Evolutionary conservation across 2,113 vertebrate genomes (phyloP), one percentile per base, ranked within the genome.

Genomic region (Heterochromis multidens): DNA sequence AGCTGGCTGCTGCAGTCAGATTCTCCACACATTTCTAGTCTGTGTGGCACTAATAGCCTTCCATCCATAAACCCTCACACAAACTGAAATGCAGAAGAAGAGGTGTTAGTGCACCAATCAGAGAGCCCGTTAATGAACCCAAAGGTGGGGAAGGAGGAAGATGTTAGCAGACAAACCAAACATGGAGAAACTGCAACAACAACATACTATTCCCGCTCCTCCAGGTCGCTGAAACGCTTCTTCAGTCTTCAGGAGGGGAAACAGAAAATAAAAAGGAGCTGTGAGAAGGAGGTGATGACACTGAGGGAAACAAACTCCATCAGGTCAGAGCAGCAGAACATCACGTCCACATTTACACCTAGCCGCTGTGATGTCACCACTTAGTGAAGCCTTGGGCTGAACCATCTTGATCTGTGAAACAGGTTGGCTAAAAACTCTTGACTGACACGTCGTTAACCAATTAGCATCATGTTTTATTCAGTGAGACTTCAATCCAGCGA

Each of bases 181-280:
- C 81, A 83, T 21, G 62, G 80, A 77, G 33, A 80, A 89, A 61
- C n/a, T n/a, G 78, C 63, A 70, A 27, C 43, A 70, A 57, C 21
- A 52, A 96, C 97, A 93, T 99, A 99, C 98, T 99, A 99, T 97
- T 98, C 97, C 92, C 95, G 96, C 78, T 98, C 97, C 93, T 97
- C 97, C 94, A 86, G 91, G 60, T 87, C 63, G 52, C 84, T 93
- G 91, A 93, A 91, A 61, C 86, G 76, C 70, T 93, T 93, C 95
- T 93, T 95, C 83, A 91, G 88, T 92, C 95, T 96, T 95, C 65
- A 82, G 84, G 82, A 79, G 14, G 49, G 62, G 61, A 87, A 86
- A 86, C 17, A 89, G 60, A 89, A 37, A 82, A 63, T 40, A 77
- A 74, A 59, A 58, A 37, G 19, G 16, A n/a, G 25, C 17, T 19